These are phyloP conservation scores for Alethe castanea DNA, from an alignment of 2,113 vertebrate genomes.

Conservation along the genomic window DNA sequence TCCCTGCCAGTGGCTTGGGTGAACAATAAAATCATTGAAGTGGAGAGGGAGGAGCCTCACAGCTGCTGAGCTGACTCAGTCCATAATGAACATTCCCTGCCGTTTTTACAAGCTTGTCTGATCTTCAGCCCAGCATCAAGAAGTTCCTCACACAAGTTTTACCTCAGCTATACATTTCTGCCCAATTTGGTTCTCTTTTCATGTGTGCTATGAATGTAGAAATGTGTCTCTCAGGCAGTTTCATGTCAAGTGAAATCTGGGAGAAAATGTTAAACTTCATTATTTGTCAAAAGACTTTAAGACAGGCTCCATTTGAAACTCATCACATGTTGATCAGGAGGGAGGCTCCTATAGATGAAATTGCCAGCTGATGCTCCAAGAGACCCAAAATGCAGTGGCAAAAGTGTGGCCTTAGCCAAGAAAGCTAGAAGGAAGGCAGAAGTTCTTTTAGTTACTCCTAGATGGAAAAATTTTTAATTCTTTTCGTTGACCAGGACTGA, in stretches of 20 bases:
- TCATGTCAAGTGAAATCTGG: background rate
- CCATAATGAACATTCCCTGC: background rate
- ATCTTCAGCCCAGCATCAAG: background rate
- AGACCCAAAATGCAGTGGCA: background rate
- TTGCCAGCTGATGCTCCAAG: background rate
- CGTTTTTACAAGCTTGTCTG: background rate
- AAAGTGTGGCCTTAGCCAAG: background rate
- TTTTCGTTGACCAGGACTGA: background rate
- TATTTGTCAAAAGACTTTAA: background rate
- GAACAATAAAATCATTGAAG: background rate
- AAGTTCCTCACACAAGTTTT: background rate
- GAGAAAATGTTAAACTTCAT: background rate
- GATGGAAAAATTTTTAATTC: background rate
- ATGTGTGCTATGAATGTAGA: background rate
- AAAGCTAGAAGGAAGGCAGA: background rate
- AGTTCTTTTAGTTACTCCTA: background rate
- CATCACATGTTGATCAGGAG: background rate
- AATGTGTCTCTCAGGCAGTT: background rate
- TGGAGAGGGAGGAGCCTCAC: background rate
- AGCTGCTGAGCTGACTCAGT: constrained; percentile 20
- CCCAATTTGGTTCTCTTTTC: background rate
- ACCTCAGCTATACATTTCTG: background rate
- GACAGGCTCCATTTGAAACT: background rate
- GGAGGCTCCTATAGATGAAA: background rate
- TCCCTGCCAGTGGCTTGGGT: background rate